Conservation (phyloP, 2,888 invertebrate species). For the Apodemia mormo region DNA sequence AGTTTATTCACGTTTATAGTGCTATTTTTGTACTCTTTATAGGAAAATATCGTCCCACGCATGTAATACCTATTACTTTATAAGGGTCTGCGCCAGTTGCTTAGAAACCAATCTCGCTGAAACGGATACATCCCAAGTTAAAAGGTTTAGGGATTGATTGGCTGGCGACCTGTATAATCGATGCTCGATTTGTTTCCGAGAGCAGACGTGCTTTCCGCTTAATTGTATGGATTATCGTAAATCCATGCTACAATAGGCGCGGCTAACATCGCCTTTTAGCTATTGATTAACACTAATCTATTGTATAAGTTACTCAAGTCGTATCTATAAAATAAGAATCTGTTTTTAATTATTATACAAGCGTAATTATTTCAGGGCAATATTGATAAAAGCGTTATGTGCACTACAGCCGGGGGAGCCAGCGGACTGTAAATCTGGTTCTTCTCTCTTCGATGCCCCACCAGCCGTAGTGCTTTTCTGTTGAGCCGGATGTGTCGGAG, state of each 20-base stretch:
- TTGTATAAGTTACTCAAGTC: not conserved
- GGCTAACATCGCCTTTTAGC: constrained; percentile 17
- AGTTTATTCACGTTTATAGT: not conserved
- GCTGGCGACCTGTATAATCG: constrained; percentile 14
- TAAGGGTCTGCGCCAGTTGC: constrained; percentile 1
- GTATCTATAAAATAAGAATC: not conserved
- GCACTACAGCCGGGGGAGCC: too few species aligned
- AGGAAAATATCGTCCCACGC: not conserved
- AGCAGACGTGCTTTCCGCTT: constrained; percentile 54
- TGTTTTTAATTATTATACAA: not conserved
- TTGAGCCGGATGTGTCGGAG: too few species aligned
- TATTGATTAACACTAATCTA: not conserved
- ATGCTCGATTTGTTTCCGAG: constrained; percentile 11
- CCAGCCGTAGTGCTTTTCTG: too few species aligned
- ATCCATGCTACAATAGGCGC: constrained; percentile 39
- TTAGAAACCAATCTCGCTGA: constrained; percentile 8
- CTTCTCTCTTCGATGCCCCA: too few species aligned
- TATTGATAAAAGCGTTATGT: not conserved
- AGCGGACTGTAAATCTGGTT: too few species aligned
- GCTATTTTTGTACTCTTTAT: not conserved
- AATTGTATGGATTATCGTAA: constrained; percentile 62
- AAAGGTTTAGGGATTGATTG: constrained; percentile 11
- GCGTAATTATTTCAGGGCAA: not conserved
- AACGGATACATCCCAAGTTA: constrained; percentile 11
- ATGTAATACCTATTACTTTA: not conserved